These are phyloP conservation scores for Tribolium madens DNA, from an alignment of 1,140 invertebrate species.

Conservation along the genomic window DNA sequence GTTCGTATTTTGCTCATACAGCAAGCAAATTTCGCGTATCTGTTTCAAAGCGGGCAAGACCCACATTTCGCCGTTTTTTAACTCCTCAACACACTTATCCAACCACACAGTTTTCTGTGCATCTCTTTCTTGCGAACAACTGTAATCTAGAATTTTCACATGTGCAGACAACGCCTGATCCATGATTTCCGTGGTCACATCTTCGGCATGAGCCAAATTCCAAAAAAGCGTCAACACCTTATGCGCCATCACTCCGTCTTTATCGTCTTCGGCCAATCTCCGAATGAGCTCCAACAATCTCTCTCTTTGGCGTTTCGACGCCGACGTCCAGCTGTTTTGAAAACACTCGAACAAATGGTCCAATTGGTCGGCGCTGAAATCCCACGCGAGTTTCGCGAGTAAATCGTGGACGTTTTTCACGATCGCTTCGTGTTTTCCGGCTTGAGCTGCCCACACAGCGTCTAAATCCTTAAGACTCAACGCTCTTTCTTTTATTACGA, in stretches of 20 bases:
- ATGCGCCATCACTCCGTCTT: conserved; percentile 98
- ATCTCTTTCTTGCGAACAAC: conserved; percentile 95
- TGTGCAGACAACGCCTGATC: conserved; percentile 96
- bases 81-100: conserved; percentile 94
- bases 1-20: conserved; percentile 81
- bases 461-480: conserved; percentile 93
- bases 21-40: conserved; percentile 94
- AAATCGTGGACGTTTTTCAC: conserved; percentile 98
- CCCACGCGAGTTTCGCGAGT: conserved; percentile 96
- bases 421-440: conserved; percentile 94
- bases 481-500: conserved; percentile 95
- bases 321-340: conserved; percentile 93
- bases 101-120: conserved; percentile 96
- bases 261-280: conserved; percentile 94
- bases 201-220: conserved; percentile 96
- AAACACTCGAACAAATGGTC: conserved; percentile 98
- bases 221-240: conserved; percentile 97
- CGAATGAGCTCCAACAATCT: conserved; percentile 95
- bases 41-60: conserved; percentile 95
- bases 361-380: conserved; percentile 96
- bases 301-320: conserved; percentile 96
- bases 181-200: conserved; percentile 97
- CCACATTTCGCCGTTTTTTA: conserved; percentile 91
- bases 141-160: conserved; percentile 98
- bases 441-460: conserved; percentile 96